These are phyloP conservation scores for Apis mellifera DNA, from an alignment of 1,140 invertebrate genomes.

Conservation along the genomic window DNA sequence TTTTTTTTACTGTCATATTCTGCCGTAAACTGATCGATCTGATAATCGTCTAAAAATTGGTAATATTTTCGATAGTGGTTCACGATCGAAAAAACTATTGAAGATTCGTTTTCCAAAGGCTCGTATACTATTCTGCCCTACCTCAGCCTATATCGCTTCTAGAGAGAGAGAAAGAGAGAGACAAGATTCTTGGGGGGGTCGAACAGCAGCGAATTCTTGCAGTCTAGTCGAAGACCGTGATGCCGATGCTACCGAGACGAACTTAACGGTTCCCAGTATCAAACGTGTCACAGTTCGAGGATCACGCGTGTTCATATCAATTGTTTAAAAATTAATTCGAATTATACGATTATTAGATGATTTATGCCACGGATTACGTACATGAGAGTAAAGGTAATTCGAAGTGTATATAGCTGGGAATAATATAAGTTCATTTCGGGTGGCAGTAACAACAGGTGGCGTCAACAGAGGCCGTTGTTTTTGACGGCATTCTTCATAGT, in stretches of 20 bases:
- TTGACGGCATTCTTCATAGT: not conserved
- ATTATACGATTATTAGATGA: not conserved
- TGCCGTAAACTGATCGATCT: not conserved
- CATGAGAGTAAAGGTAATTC: not conserved
- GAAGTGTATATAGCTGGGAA: not conserved
- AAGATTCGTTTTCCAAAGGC: not conserved
- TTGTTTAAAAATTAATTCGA: too few species aligned
- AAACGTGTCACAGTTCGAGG: conserved; percentile 33
- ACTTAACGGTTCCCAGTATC: conserved; percentile 45
- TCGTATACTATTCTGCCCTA: conserved; percentile 32
- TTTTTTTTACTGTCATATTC: too few species aligned
- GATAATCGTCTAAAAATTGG: conserved; percentile 6
- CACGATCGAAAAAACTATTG: conserved; percentile 29
- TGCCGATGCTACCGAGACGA: conserved; percentile 67
- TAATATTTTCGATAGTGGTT: conserved; percentile 1
- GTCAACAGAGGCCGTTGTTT: not conserved
- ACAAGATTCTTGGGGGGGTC: conserved; percentile 69
- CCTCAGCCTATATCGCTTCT: conserved; percentile 21
- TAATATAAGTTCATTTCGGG: not conserved
- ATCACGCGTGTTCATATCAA: conserved; percentile 21
- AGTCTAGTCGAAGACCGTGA: conserved; percentile 76
- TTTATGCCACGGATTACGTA: not conserved
- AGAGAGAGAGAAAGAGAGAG: conserved; percentile 16
- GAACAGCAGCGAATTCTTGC: conserved; percentile 65
- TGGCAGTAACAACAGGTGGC: conserved; percentile 24